Evolutionary conservation across 2,888 invertebrate species (phyloP).

Genomic region (Tanypteryx hageni): DNA sequence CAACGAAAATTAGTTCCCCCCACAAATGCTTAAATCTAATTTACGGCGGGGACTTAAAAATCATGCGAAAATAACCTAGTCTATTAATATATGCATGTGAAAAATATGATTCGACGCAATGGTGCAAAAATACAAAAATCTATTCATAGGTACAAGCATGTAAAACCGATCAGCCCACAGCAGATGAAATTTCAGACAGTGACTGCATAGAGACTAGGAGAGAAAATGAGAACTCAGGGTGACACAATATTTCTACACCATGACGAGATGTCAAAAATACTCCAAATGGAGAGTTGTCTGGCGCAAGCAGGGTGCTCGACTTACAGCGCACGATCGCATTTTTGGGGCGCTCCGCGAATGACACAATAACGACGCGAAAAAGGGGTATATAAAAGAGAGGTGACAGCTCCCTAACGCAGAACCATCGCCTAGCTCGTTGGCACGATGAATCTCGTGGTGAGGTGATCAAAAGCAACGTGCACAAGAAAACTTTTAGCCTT

Average conservation of each 20-base stretch:
- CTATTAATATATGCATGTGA: no score
- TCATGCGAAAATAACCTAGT: no score
- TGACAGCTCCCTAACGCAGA: not conserved
- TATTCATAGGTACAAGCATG: not conserved
- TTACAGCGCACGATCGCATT: constrained; percentile 42
- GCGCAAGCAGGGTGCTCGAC: not conserved
- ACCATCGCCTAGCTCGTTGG: constrained; percentile 42
- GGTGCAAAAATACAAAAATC: not conserved
- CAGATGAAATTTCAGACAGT: constrained; percentile 1
- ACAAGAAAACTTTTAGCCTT: not conserved
- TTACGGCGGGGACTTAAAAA: no score
- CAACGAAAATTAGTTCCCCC: no score
- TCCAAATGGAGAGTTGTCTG: not conserved
- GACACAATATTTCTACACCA: constrained; percentile 41
- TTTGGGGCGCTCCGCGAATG: constrained; percentile 33
- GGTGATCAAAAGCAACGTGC: not conserved
- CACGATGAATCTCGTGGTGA: constrained; percentile 36
- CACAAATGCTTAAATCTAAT: no score
- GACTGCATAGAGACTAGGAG: not conserved
- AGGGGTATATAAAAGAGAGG: constrained; percentile 7
- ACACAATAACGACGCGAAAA: constrained; percentile 24
- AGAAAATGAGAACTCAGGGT: constrained; percentile 5
- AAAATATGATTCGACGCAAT: no score
- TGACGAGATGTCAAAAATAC: constrained; percentile 10
- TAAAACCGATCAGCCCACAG: not conserved